These are phyloP conservation scores for Xanthia togata DNA, from an alignment of 2,888 invertebrate species.

Conservation along the genomic window DNA sequence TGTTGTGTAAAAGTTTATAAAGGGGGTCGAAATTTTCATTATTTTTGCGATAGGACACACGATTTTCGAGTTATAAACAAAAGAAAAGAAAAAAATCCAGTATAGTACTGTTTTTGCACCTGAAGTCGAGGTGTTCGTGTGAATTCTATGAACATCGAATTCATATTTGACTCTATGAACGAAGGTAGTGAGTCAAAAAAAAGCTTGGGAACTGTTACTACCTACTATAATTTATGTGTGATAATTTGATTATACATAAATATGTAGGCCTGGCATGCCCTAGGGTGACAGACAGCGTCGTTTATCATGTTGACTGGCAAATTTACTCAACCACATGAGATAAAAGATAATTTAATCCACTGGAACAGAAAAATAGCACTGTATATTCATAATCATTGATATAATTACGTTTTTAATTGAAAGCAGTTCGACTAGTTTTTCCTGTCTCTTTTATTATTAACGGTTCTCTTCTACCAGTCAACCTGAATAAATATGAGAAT, in stretches of 20 bases:
- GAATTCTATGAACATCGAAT: slow-evolving; percentile 15
- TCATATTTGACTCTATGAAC: slow-evolving; percentile 15
- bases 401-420: too few species aligned
- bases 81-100: too few species aligned
- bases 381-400: not conserved
- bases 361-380: not conserved
- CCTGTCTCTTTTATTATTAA: not conserved
- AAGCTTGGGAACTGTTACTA: not conserved
- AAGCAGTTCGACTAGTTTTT: not conserved
- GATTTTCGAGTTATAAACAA: too few species aligned
- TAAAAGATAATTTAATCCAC: not conserved
- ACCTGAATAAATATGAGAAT: not conserved
- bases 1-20: too few species aligned
- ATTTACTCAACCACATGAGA: not conserved
- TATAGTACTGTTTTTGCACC: too few species aligned
- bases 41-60: too few species aligned
- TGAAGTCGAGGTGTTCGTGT: too few species aligned
- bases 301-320: too few species aligned
- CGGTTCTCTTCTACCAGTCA: not conserved
- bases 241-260: too few species aligned
- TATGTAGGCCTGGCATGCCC: not conserved
- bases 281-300: not conserved
- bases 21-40: too few species aligned
- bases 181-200: not conserved
- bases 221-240: not conserved